A percentile compares a stretch with the other conserved stretches of the same genome.
Evolutionary conservation across 2,797 vertebrate species (phyloP).

Genomic region (Botia kubotai): DNA sequence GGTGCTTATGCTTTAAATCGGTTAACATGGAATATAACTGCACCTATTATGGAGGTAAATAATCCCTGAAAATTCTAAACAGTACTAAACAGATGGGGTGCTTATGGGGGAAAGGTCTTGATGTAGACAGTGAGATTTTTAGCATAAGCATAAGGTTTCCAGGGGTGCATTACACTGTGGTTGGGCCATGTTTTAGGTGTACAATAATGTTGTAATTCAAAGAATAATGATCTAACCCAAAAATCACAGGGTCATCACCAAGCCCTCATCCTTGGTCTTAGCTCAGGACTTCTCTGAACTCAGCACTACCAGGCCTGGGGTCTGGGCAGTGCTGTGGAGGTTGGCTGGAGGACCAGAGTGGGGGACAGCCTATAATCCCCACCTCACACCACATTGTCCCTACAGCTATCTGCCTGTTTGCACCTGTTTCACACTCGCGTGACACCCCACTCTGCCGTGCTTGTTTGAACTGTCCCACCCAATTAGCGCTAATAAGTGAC

Average conservation of each 20-base stretch:
- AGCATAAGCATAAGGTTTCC: slow-evolving; percentile 74
- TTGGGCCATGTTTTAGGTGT: slow-evolving; percentile 65
- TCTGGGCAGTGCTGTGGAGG: slow-evolving; percentile 2
- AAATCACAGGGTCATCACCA: slow-evolving; percentile 81
- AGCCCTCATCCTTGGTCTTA: slow-evolving; percentile 76
- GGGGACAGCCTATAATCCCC: slow-evolving; percentile 34
- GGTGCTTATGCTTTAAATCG: slow-evolving; percentile 86
- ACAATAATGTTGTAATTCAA: slow-evolving; percentile 66
- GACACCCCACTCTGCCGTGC: slow-evolving; percentile 90
- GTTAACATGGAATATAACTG: slow-evolving; percentile 83
- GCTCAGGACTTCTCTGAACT: slow-evolving; percentile 81
- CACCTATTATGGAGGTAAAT: slow-evolving; percentile 84
- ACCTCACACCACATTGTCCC: slow-evolving; percentile 42
- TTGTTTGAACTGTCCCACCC: slow-evolving; percentile 98
- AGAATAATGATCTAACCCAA: slow-evolving; percentile 52
- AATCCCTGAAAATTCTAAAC: slow-evolving; percentile 77
- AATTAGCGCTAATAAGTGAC: slow-evolving; percentile 99
- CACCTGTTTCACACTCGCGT: slow-evolving; percentile 90
- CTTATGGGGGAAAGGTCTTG: slow-evolving; percentile 68
- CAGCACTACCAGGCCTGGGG: slow-evolving; percentile 39
- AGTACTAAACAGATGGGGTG: slow-evolving; percentile 65
- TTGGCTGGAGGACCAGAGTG: slow-evolving; percentile 60
- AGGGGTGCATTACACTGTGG: slow-evolving; percentile 67
- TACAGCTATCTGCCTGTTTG: slow-evolving; percentile 81
- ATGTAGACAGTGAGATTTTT: slow-evolving; percentile 72